Evolutionary conservation across 2,113 vertebrate species (phyloP), one percentile per base, ranked within the genome.

Genomic region (Tinamus guttatus): DNA sequence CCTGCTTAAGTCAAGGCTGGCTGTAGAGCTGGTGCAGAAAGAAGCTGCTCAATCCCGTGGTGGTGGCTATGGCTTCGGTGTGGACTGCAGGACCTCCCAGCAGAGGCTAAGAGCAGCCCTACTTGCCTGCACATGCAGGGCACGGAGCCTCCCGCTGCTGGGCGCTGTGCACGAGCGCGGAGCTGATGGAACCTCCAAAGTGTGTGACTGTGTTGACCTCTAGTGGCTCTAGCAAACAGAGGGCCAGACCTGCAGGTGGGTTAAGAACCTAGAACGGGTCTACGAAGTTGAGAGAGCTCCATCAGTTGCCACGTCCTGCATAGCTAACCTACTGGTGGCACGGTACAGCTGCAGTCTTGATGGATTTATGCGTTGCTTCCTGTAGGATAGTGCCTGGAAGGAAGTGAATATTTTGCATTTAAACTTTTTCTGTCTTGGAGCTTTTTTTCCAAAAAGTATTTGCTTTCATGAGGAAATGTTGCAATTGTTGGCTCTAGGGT

Each of bases 231-330:
- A 70, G 34, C 3, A 7, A 40, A 41, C 30, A 59, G 70, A 87
- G 54, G 80, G 59, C 18, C 70, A n/a, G 49, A 30, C 58, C 65
- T 51, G 30, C 73, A n/a, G 59, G 54, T 15, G 49, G 43, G 34
- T 5, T n/a, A n/a, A n/a, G 54, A 52, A 4, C 43, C 40, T 6
- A 1, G 49, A 1, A 27, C 5, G 43, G 65, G 20, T 75, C 69
- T 14, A 41, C 9, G 19, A 40, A 14, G 56, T 30, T 78, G 11
- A 17, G 8, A 36, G 51, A 47, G 21, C 32, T 67, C 5, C 13
- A 17, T 19, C n/a, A 0, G 4, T 1, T 43, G 17, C 1, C 24
- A 0, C 3, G 4, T 7, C 7, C 27, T 1, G 9, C 2, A 4
- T 2, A 3, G 36, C 36, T 34, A n/a, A 47, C 32, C 9, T 22